These are phyloP conservation scores for Rhingia rostrata DNA, from an alignment of 2,888 invertebrate species.

Conservation along the genomic window DNA sequence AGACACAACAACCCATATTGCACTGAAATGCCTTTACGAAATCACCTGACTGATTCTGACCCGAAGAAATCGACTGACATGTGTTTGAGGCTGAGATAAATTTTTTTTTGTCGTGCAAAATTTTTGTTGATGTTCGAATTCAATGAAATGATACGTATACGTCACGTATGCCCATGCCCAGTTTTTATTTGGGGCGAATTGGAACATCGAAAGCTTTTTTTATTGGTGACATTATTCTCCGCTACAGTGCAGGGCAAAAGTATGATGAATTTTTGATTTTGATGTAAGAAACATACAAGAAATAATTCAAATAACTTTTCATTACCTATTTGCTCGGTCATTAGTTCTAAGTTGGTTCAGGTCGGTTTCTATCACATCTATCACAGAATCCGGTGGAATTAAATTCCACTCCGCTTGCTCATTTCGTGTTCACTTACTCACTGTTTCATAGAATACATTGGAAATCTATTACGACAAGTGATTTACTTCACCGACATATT, in stretches of 20 bases:
- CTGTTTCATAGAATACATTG: no score
- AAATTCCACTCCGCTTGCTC: no score
- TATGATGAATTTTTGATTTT: not conserved
- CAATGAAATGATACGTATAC: not conserved
- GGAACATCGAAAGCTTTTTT: conserved; percentile 1
- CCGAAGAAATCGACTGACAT: conserved; percentile 32
- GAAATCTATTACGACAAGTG: no score
- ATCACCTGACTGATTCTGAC: conserved; percentile 45
- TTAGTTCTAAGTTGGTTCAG: no score
- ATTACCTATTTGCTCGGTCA: no score
- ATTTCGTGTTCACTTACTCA: no score
- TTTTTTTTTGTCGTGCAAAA: not conserved
- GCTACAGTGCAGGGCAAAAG: conserved; percentile 4
- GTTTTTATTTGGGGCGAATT: conserved; percentile 6
- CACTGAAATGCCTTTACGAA: not conserved
- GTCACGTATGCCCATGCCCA: not conserved
- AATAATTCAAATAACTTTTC: no score
- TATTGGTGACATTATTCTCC: not conserved
- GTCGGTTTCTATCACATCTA: no score
- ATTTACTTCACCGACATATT: no score
- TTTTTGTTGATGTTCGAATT: conserved; percentile 26
- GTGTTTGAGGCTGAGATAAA: conserved; percentile 17
- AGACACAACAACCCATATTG: not conserved
- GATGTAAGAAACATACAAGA: no score
- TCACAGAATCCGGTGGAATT: no score